phyloP scores from a whole-genome alignment of 1,140 invertebrate genomes.

The Liolophura sinensis region DNA sequence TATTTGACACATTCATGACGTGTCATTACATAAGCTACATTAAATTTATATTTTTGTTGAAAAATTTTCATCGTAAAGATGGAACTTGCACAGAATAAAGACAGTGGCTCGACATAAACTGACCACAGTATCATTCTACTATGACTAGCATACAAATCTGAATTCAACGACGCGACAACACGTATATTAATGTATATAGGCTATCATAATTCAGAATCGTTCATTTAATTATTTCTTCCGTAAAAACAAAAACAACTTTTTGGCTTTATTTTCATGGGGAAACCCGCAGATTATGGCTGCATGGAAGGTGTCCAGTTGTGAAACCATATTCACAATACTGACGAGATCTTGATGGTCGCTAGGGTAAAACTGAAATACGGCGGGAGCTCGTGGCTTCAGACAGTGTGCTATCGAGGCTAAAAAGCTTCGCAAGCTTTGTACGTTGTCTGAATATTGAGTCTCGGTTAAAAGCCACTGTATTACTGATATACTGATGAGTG shows the following conservation, averaged over 20 bases:
- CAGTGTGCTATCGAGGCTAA: constrained; percentile 11
- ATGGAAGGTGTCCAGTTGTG: constrained; percentile 11
- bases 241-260: constrained; percentile 26
- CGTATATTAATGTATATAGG: no score
- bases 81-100: no score
- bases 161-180: no score
- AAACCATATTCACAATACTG: constrained; percentile 7
- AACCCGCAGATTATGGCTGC: constrained; percentile 21
- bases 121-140: no score
- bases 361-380: constrained; percentile 27
- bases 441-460: not conserved
- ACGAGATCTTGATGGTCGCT: constrained; percentile 6
- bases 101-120: no score
- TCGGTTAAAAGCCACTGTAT: constrained; percentile 25
- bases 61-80: no score
- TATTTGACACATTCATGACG: no score
- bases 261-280: constrained; percentile 22
- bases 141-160: no score
- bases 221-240: constrained; percentile 4
- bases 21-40: no score
- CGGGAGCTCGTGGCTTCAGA: constrained; percentile 12
- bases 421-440: constrained; percentile 11
- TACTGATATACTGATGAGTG: constrained; percentile 22
- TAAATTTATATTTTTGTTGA: no score
- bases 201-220: no score